Percentiles rank a stretch among this genome's conserved stretches.
Evolutionary conservation across 2,797 vertebrate genomes (phyloP).

Genomic region (Chelmon rostratus): DNA sequence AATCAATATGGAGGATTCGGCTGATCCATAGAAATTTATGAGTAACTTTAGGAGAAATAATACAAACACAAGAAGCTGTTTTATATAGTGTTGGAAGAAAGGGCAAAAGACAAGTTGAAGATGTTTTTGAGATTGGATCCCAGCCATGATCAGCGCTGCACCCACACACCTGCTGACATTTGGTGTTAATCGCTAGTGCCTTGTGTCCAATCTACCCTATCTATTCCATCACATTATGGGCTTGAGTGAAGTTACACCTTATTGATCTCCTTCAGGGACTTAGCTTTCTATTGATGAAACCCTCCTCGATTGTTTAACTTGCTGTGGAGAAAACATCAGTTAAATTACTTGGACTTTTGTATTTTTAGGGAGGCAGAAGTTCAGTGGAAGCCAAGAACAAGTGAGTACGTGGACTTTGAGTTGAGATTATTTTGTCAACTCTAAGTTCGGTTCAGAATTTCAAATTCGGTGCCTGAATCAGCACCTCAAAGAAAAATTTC

Average conservation of each 20-base stretch:
- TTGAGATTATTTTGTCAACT: too few species aligned
- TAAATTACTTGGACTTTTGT: conserved; percentile 2
- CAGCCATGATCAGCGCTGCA: neutral
- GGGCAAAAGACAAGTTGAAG: neutral
- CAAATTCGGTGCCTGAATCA: too few species aligned
- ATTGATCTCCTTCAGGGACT: conserved; percentile 11
- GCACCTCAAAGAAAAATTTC: too few species aligned
- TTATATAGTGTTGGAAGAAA: neutral
- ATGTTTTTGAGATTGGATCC: neutral
- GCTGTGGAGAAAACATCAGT: conserved; percentile 10
- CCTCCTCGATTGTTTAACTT: conserved; percentile 7
- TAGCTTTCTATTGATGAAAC: conserved; percentile 12
- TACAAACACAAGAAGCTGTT: neutral
- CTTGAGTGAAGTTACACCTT: conserved; percentile 9
- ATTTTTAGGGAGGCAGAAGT: neutral
- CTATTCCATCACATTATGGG: neutral
- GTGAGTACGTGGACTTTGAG: too few species aligned
- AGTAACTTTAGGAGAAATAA: neutral
- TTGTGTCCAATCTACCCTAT: neutral
- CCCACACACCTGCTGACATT: conserved; percentile 24
- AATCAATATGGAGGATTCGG: neutral
- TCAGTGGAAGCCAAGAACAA: too few species aligned
- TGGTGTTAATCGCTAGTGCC: conserved; percentile 11
- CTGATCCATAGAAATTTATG: neutral
- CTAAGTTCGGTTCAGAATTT: too few species aligned